Percentiles rank a stretch among this genome's conserved stretches.
Conservation (phyloP, 2,113 vertebrate species). For the Labrus mixtus region DNA sequence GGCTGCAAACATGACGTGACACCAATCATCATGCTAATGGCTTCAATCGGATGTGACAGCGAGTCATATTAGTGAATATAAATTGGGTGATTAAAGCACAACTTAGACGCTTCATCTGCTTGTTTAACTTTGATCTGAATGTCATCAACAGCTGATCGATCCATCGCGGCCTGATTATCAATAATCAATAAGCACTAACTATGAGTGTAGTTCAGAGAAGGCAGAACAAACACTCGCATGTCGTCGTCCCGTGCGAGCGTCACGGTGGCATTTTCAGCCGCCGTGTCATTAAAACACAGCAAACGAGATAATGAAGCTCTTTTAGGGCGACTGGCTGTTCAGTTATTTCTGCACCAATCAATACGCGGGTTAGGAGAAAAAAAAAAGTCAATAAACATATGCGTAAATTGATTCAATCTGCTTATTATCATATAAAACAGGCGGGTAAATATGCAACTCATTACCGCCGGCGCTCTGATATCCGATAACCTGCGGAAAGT, state of each 20-base stretch:
- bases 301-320: slow-evolving; percentile 72
- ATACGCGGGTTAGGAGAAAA: slow-evolving; percentile 59
- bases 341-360: slow-evolving; percentile 78
- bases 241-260: slow-evolving; percentile 4
- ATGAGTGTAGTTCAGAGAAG: slow-evolving; percentile 16
- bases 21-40: slow-evolving; percentile 25
- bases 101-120: slow-evolving; percentile 25
- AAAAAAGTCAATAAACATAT: slow-evolving; percentile 85
- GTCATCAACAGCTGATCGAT: slow-evolving; percentile 44
- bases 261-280: slow-evolving; percentile 54
- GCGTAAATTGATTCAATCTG: slow-evolving; percentile 83
- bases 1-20: slow-evolving; percentile 1
- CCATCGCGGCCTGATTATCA: slow-evolving; percentile 29
- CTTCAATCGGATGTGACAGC: slow-evolving; percentile 14
- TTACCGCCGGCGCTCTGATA: slow-evolving; percentile 57
- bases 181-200: slow-evolving; percentile 66
- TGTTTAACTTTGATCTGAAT: slow-evolving; percentile 61
- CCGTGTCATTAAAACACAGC: slow-evolving; percentile 56
- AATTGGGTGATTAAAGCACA: slow-evolving; percentile 60
- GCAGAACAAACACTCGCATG: slow-evolving; percentile 31
- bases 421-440: slow-evolving; percentile 87
- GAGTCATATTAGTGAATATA: slow-evolving; percentile 58
- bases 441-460: slow-evolving; percentile 84
- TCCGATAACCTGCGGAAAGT: slow-evolving; percentile 35
- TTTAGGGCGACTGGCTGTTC: slow-evolving; percentile 55